Conservation (phyloP, 2,797 vertebrate genomes). For the Sebastes vulpes region DNA sequence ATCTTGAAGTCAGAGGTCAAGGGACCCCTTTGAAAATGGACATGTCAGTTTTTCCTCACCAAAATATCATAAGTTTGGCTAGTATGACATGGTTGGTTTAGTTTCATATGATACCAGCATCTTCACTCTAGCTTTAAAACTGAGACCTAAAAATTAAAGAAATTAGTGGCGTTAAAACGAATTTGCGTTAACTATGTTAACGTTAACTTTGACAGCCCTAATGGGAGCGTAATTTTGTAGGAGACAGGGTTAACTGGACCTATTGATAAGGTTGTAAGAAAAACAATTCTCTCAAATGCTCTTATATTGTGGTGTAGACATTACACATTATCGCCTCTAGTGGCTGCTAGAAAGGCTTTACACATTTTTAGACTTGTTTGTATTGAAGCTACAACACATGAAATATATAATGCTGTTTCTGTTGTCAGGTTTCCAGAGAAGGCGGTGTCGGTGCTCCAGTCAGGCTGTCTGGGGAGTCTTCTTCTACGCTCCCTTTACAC, state of each 20-base stretch:
- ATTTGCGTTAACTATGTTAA: no score
- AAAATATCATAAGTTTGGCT: no score
- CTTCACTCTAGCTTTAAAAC: no score
- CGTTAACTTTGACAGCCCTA: no score
- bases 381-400: no score
- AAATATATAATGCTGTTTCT: not conserved
- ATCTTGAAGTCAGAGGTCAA: no score
- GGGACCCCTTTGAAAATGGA: no score
- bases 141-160: no score
- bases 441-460: constrained; percentile 84
- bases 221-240: rapidly evolving
- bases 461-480: constrained; percentile 88
- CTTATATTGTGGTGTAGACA: not conserved
- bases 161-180: no score
- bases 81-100: no score
- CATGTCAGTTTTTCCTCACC: no score
- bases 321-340: not conserved
- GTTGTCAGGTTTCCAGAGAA: constrained; percentile 88
- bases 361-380: not conserved
- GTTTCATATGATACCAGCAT: no score
- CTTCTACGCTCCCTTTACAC: constrained; percentile 88
- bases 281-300: not conserved
- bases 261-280: not conserved
- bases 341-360: not conserved
- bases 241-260: not conserved